Evolutionary conservation across 2,113 vertebrate genomes (phyloP).

Genomic region (Cyprinus carpio): DNA sequence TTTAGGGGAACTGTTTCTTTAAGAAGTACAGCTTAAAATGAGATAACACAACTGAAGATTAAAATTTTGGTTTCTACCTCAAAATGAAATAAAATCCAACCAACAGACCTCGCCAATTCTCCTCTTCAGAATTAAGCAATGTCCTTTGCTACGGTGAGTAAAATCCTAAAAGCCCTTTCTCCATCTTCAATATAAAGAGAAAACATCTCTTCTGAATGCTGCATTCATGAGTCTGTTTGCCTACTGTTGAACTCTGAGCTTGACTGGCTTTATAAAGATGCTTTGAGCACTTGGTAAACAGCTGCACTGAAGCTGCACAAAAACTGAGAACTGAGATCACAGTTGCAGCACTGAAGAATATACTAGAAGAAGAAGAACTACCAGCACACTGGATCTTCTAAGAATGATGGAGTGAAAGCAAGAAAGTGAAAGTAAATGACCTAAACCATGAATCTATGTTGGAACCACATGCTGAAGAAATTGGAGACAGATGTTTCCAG

Average conservation of each 20-base stretch:
- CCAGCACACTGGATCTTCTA: neutral
- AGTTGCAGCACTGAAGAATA: neutral
- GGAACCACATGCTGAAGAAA: neutral
- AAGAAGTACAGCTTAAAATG: neutral
- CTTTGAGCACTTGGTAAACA: neutral
- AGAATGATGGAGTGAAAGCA: neutral
- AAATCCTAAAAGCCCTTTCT: neutral
- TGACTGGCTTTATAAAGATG: neutral
- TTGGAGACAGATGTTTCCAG: neutral
- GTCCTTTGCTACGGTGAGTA: neutral
- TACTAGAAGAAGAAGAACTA: neutral
- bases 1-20: neutral
- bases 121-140: neutral
- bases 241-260: neutral
- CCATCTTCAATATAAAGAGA: neutral
- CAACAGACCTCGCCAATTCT: neutral
- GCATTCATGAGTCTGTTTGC: neutral
- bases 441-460: neutral
- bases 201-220: conserved; percentile 9
- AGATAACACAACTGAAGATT: neutral
- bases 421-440: neutral
- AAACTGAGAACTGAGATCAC: neutral
- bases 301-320: neutral
- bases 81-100: neutral
- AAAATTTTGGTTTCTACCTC: neutral